Base-by-base conservation (phyloP, 2,797 vertebrate genomes). In the Champsocephalus esox region DNA sequence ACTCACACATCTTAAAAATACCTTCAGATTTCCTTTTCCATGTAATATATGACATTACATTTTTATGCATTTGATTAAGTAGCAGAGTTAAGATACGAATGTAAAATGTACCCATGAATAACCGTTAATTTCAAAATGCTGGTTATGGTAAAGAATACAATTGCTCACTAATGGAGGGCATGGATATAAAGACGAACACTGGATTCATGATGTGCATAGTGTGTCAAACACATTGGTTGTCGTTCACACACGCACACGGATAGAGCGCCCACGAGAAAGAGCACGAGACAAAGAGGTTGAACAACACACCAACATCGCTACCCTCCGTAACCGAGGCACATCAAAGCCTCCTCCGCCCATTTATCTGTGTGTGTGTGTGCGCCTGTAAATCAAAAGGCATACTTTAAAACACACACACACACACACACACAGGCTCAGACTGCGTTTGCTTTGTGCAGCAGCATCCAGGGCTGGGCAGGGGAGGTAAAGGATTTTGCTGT, bases 361-460 rank as follows among this genome's bases (percentile, higher is more conserved):
- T 82, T 87, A 92, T 88, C 84, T 61, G 65, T 76, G 85, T 28
- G 24, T 85, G 24, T 85, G 89, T 88, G 89, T 88, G 84, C 77
- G 89, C 66, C 87, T 84, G 88, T 83, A 88, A 92, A 93, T 93
- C 91, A 93, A 90, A 93, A 86, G 75, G 77, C 88, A 80, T 77
- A 85, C 72, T 87, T 84, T 81, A 75, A 86, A 83, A 24, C 24
- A 24, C 24, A 24, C 21, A 41, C 58, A 58, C 56, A 45, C 43
- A 59, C 59, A 41, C 48, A 62, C 57, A 49, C 56, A 70, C 59
- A 75, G 54, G 49, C 71, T 68, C 51, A 49, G 60, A 63, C 59
- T 52, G 56, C 68, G 73, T 90, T 86, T 90, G 86, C 86, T 91
- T 89, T 89, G 83, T 92, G 89, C 70, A 81, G 81, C 78, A 81